phyloP scores from a whole-genome alignment of 2,797 vertebrate genomes.

The Falco novaeseelandiae region DNA sequence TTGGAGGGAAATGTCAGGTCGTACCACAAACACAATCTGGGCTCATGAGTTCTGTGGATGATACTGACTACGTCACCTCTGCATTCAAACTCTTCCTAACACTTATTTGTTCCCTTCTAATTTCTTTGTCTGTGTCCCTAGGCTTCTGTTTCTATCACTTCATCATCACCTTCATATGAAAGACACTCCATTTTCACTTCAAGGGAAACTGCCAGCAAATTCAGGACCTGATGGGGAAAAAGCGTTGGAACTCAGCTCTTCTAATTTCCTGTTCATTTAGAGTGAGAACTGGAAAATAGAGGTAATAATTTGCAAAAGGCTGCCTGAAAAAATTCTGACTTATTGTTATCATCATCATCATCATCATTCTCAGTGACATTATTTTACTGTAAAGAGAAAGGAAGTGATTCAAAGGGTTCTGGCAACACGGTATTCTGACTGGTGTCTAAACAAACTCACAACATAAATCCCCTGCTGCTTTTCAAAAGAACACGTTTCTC shows the following conservation, averaged over 20 bases:
- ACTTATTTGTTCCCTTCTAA: not conserved
- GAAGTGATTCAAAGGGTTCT: not conserved
- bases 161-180: not conserved
- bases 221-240: not conserved
- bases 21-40: not conserved
- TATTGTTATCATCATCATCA: not conserved
- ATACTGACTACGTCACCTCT: rapidly evolving
- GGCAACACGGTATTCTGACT: not conserved
- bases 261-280: not conserved
- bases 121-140: not conserved
- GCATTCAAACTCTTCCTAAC: not conserved
- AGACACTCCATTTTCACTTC: not conserved
- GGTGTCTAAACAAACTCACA: not conserved
- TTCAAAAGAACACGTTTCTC: constrained; percentile 9
- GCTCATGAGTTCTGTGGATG: not conserved
- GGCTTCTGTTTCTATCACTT: not conserved
- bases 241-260: not conserved
- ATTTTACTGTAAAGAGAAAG: not conserved
- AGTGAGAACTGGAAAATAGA: not conserved
- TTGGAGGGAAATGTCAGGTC: not conserved
- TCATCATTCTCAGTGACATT: not conserved
- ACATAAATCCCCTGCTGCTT: not conserved
- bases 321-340: not conserved
- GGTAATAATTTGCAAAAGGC: not conserved
- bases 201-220: not conserved